phyloP scores from a whole-genome alignment of 2,797 vertebrate species.

The Bucorvus abyssinicus region DNA sequence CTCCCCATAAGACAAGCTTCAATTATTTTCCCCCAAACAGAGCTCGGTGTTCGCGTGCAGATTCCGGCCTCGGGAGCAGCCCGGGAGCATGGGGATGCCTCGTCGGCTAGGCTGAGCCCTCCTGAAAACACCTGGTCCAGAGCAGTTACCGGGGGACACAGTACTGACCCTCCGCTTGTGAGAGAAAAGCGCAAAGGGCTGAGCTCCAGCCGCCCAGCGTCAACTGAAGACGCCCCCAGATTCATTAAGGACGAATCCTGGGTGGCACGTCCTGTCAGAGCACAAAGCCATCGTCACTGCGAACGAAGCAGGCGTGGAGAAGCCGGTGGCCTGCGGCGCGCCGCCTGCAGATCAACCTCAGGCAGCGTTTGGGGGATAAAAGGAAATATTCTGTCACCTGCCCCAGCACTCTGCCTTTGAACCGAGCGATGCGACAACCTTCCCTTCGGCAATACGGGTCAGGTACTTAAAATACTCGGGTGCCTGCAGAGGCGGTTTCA shows the following conservation, averaged over 20 bases:
- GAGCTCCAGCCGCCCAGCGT: neutral
- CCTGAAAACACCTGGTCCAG: accelerated
- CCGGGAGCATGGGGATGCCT: accelerated
- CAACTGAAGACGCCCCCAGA: neutral
- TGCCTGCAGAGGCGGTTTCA: neutral
- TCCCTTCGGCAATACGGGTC: neutral
- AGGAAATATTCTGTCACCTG: neutral
- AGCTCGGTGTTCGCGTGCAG: accelerated
- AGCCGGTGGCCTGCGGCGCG: too few relatives aligned
- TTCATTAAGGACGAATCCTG: too few relatives aligned
- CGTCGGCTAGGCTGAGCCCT: neutral
- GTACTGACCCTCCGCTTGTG: accelerated
- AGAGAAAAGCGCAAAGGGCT: accelerated
- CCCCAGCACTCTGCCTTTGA: neutral
- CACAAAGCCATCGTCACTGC: too few relatives aligned
- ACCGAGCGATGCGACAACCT: accelerated
- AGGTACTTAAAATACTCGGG: neutral
- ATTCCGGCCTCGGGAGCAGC: too few relatives aligned
- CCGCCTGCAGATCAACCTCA: neutral
- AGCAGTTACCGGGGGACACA: neutral
- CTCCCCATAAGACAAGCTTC: neutral
- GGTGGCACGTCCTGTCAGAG: accelerated
- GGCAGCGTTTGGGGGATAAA: neutral
- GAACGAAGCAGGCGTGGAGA: neutral
- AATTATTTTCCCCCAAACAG: too few relatives aligned